Percentiles rank a stretch among this genome's conserved stretches.
Conservation (phyloP, 2,888 invertebrate genomes). For the Cyclophora albipunctata region DNA sequence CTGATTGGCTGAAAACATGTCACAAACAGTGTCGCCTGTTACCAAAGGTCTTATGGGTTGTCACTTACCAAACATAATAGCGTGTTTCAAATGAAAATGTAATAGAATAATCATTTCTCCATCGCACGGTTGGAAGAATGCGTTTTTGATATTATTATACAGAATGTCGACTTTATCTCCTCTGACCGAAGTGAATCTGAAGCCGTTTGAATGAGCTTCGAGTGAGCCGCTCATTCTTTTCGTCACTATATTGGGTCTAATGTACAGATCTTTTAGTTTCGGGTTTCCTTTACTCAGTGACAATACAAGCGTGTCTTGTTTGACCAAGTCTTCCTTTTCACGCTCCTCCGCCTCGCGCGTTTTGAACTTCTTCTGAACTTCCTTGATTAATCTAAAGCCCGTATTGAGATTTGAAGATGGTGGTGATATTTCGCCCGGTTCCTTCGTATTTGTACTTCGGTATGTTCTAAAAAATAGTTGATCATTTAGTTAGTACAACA, state of each 20-base stretch:
- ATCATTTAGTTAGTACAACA: no score
- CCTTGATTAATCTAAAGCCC: constrained; percentile 98
- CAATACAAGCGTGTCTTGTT: constrained; percentile 96
- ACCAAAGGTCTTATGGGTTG: background rate
- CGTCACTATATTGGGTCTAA: constrained; percentile 98
- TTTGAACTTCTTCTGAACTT: constrained; percentile 98
- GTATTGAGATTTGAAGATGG: constrained; percentile 97
- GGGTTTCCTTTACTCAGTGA: constrained; percentile 98
- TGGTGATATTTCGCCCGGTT: constrained; percentile 94
- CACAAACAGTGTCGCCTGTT: no score
- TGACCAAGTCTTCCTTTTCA: constrained; percentile 98
- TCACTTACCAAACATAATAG: constrained; percentile 95
- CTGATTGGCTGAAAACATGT: no score
- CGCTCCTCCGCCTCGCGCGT: constrained; percentile 98
- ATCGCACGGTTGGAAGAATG: constrained; percentile 99
- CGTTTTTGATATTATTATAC: constrained; percentile 99
- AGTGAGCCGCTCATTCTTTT: constrained; percentile 95
- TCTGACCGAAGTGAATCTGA: constrained; percentile 97
- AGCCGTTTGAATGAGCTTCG: constrained; percentile 97
- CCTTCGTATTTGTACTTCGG: constrained; percentile 97
- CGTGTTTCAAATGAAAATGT: constrained; percentile 99
- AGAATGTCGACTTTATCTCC: constrained; percentile 99
- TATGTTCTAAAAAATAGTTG: constrained; percentile 81
- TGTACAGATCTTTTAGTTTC: constrained; percentile 97
- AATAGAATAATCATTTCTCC: constrained; percentile 99